Evolutionary conservation across 1,140 invertebrate genomes (phyloP).

Genomic region (Philotrypesis tridentata): DNA sequence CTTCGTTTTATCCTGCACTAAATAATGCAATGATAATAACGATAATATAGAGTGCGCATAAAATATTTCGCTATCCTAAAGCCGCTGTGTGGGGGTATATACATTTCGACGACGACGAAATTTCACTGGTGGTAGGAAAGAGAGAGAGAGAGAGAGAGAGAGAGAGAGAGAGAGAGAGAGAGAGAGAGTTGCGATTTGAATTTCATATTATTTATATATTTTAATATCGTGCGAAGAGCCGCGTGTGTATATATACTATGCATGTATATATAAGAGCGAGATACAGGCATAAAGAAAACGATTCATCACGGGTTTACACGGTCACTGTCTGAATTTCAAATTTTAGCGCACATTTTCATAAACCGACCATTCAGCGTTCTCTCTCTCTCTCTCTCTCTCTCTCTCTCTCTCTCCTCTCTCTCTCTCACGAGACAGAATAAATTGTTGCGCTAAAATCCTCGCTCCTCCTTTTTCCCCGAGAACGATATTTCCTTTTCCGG

Average conservation of each 20-base stretch:
- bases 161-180: no score
- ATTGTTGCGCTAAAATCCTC: constrained; percentile 25
- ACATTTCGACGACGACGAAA: no score
- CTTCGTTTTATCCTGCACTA: no score
- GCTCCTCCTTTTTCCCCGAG: neutral
- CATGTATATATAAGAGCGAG: neutral
- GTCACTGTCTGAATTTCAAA: constrained; percentile 22
- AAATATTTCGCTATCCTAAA: no score
- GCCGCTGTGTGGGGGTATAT: no score
- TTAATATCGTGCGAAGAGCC: constrained; percentile 21
- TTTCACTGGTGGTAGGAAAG: no score
- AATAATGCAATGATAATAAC: no score
- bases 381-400: no score
- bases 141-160: no score
- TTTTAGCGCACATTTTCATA: constrained; percentile 26
- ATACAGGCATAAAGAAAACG: constrained; percentile 35
- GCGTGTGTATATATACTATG: neutral
- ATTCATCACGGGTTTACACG: constrained; percentile 40
- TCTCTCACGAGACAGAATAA: constrained; percentile 9
- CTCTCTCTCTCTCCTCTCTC: no score
- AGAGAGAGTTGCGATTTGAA: no score
- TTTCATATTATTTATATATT: constrained; percentile 39
- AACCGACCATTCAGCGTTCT: constrained; percentile 17
- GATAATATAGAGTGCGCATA: no score
- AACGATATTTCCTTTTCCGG: neutral